Evolutionary conservation across 1,140 invertebrate species (phyloP).

Genomic region (Antheraea pernyi): DNA sequence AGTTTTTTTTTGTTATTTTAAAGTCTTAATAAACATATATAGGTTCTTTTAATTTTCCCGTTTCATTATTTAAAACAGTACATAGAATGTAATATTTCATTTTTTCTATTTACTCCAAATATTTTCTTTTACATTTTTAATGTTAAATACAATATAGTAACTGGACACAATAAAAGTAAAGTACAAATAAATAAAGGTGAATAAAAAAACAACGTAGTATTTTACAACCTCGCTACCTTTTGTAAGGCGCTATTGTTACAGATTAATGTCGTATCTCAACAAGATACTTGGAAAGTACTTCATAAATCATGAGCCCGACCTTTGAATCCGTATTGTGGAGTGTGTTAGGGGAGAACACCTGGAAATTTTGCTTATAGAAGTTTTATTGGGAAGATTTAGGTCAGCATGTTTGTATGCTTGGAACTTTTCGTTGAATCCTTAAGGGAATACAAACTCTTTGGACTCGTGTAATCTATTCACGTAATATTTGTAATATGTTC

Average conservation of each 20-base stretch:
- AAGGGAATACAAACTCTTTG: neutral
- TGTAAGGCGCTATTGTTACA: neutral
- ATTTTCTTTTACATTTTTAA: too few relatives aligned
- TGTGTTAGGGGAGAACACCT: constrained; percentile 1
- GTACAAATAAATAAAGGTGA: neutral
- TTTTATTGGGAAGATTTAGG: constrained; percentile 2
- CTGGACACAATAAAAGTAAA: neutral
- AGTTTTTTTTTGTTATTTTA: too few relatives aligned
- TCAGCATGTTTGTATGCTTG: neutral
- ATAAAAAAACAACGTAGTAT: neutral
- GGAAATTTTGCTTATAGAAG: constrained; percentile 1
- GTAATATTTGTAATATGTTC: neutral
- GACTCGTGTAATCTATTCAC: neutral
- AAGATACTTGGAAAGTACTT: neutral
- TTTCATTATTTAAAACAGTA: too few relatives aligned
- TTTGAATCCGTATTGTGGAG: neutral
- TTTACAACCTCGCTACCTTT: neutral
- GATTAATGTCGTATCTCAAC: neutral
- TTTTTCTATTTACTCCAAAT: too few relatives aligned
- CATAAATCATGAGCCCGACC: constrained; percentile 1
- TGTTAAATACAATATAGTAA: too few relatives aligned
- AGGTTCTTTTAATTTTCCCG: too few relatives aligned
- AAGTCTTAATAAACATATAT: too few relatives aligned
- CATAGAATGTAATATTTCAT: too few relatives aligned
- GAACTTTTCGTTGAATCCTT: neutral